A percentile compares a stretch with the other conserved stretches of the same genome.
These are phyloP conservation scores for Atethmia centrago DNA, from an alignment of 2,888 invertebrate genomes.

Conservation along the genomic window DNA sequence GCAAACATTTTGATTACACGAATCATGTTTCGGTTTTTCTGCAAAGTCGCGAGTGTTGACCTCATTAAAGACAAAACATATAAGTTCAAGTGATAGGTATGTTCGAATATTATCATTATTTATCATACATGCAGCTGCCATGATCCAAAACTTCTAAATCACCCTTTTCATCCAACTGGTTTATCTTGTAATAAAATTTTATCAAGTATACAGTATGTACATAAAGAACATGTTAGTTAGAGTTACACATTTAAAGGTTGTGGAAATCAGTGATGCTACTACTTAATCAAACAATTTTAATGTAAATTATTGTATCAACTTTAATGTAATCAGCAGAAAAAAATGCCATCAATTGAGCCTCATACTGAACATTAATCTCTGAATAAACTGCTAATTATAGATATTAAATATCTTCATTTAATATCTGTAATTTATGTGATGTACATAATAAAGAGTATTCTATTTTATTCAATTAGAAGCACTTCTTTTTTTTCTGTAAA, in stretches of 20 bases:
- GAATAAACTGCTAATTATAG: no score
- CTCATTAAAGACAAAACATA: constrained; percentile 33
- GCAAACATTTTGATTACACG: constrained; percentile 38
- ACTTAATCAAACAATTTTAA: not conserved
- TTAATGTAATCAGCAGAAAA: not conserved
- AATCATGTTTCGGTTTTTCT: constrained; percentile 39
- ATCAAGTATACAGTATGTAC: not conserved
- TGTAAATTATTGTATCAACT: not conserved
- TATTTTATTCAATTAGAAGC: no score
- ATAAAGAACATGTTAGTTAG: not conserved
- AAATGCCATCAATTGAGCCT: not conserved
- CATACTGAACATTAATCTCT: not conserved
- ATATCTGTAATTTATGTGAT: no score
- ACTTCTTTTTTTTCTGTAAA: no score
- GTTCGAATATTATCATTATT: constrained; percentile 10
- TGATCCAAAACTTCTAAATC: constrained; percentile 6
- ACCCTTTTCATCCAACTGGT: constrained; percentile 16
- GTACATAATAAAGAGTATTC: no score
- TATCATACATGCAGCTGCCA: constrained; percentile 6
- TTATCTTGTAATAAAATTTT: not conserved
- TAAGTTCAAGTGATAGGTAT: constrained; percentile 33
- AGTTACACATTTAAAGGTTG: not conserved
- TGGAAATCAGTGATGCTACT: not conserved
- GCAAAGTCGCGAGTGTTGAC: constrained; percentile 43
- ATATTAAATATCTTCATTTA: no score